Evolutionary conservation across 2,797 vertebrate genomes (phyloP).

Genomic region (Ctenopoma multispine): DNA sequence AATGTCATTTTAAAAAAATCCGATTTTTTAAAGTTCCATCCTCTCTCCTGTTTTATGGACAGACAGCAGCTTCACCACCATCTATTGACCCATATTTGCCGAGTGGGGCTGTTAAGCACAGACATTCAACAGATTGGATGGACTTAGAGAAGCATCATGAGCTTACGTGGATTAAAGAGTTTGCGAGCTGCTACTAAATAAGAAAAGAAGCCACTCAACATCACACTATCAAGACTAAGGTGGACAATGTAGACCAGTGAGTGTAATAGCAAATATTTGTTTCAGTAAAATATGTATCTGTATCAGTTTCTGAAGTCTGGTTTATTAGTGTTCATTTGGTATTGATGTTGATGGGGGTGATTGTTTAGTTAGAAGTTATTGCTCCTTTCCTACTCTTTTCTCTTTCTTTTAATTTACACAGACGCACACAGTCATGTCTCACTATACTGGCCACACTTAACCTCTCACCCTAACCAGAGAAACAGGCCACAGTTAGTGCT

Average conservation of each 20-base stretch:
- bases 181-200: conserved; percentile 47
- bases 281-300: not conserved
- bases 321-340: not conserved
- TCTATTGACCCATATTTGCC: conserved; percentile 70
- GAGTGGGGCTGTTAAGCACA: conserved; percentile 67
- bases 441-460: no score
- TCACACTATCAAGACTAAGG: conserved; percentile 27
- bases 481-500: no score
- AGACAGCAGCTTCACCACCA: conserved; percentile 16
- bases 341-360: not conserved
- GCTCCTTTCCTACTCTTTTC: not conserved
- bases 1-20: not conserved
- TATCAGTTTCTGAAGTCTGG: not conserved
- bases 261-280: not conserved
- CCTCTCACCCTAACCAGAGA: no score
- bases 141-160: conserved; percentile 75
- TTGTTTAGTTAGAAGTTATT: not conserved
- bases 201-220: conserved; percentile 33
- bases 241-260: not conserved
- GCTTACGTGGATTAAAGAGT: conserved; percentile 79
- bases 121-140: conserved; percentile 79
- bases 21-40: not conserved
- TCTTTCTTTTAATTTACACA: not conserved
- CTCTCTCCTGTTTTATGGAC: not conserved
- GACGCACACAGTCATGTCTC: not conserved